Evolutionary conservation across 2,888 invertebrate genomes (phyloP).

Genomic region (Protophormia terraenovae): DNA sequence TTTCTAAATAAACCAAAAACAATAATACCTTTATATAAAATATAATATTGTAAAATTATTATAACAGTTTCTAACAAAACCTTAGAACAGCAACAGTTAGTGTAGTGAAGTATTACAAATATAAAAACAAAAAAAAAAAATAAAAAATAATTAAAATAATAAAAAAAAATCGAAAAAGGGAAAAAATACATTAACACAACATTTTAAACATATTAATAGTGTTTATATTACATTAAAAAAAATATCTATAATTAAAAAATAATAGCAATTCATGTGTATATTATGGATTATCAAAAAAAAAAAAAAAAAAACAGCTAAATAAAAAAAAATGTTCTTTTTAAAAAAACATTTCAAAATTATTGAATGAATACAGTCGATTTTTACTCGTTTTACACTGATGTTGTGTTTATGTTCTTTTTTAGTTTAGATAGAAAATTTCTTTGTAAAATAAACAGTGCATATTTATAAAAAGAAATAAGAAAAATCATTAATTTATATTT

Average conservation of each 20-base stretch:
- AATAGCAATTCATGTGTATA: background rate
- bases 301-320: background rate
- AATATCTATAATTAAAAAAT: constrained; percentile 1
- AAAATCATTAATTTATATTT: no score
- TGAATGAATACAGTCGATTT: constrained; percentile 32
- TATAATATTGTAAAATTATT: background rate
- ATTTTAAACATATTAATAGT: background rate
- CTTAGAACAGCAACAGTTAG: background rate
- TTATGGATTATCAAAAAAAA: constrained; percentile 23
- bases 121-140: background rate
- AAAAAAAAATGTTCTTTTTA: background rate
- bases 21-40: background rate
- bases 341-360: background rate
- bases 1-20: background rate
- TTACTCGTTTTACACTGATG: constrained; percentile 1
- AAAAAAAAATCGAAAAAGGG: background rate
- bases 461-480: background rate
- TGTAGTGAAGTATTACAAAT: background rate
- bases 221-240: background rate
- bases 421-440: background rate
- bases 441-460: background rate
- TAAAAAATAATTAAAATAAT: background rate
- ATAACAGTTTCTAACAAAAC: background rate
- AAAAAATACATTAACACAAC: background rate
- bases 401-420: constrained; percentile 14